Conservation (phyloP, 2,797 vertebrate species). For the Lemur catta region DNA sequence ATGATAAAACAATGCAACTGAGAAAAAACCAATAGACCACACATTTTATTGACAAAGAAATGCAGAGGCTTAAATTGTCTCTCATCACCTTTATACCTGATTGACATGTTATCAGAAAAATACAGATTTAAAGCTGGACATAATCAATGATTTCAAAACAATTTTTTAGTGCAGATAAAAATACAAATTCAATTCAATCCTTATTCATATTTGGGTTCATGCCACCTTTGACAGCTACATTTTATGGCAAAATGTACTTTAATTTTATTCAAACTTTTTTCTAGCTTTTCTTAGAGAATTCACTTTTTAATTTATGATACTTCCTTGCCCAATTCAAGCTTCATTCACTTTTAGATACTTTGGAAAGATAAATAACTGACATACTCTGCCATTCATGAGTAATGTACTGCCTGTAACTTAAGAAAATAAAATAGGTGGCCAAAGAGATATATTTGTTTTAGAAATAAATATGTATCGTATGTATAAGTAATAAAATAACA, state of each 20-base stretch:
- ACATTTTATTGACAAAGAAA: slow-evolving; percentile 88
- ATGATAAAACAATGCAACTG: slow-evolving; percentile 84
- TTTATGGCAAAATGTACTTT: slow-evolving; percentile 75
- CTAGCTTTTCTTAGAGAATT: slow-evolving; percentile 68
- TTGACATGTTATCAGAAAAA: slow-evolving; percentile 72
- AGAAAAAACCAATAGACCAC: slow-evolving; percentile 79
- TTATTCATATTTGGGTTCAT: slow-evolving; percentile 68
- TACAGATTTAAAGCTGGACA: slow-evolving; percentile 45
- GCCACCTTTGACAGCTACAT: slow-evolving; percentile 65
- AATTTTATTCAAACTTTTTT: slow-evolving; percentile 72
- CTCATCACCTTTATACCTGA: slow-evolving; percentile 80
- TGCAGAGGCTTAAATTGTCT: slow-evolving; percentile 80
- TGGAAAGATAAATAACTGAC: slow-evolving; percentile 76
- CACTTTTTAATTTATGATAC: slow-evolving; percentile 75
- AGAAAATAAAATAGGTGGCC: slow-evolving; percentile 65
- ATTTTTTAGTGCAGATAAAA: slow-evolving; percentile 61
- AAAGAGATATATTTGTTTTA: slow-evolving; percentile 61
- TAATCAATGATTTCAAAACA: slow-evolving; percentile 64
- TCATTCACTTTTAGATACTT: slow-evolving; percentile 74
- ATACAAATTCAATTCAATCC: slow-evolving; percentile 65
- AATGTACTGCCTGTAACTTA: slow-evolving; percentile 60
- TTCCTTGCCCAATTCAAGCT: slow-evolving; percentile 69
- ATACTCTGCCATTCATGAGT: slow-evolving; percentile 63
- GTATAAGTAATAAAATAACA: slow-evolving; percentile 75
- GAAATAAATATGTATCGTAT: slow-evolving; percentile 75